Base-by-base conservation (phyloP, 2,888 invertebrate species). In the Netelia fuscicornis region DNA sequence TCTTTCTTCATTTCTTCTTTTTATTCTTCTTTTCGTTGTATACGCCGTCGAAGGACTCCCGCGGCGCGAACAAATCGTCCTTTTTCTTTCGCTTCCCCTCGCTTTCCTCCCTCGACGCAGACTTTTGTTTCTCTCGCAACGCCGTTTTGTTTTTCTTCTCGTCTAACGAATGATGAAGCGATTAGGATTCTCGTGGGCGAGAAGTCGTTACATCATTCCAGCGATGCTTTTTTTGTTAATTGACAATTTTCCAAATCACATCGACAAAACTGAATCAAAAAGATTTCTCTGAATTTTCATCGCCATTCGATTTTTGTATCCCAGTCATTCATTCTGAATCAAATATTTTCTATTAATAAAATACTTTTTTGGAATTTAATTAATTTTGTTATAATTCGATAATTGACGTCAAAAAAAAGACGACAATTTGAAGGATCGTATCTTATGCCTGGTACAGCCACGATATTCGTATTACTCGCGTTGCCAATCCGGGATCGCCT, bases 51-150 rank as follows among this genome's bases (percentile, higher is more conserved):
- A 79, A 71, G 17, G 90, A 91, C 92, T 93, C 93, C 93, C 89
- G 93, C 91, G 90, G 93, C 88, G 93, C 93, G 91, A 91, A 92
- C 93, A 92, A 93, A 93, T 93, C 93, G 92, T 91, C 90, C 91
- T 88, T 89, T 91, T 90, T 89, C 87, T 91, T 84, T 86, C 88
- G 84, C 83, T 77, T 64, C 71, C 81, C 17, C 25, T 72, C 20
- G n/a, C 64, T 25, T 37, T 54, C 71, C 81, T 64, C 80, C 54
- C 80, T 81, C 81, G 76, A 83, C 67, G 58, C 67, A 87, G 84
- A 84, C 88, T 87, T 87, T 85, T 83, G 80, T 87, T 83, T 75
- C 86, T 83, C 78, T 83, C 74, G 52, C 70, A 77, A 30, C 30
- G 0, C 8, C 37, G 52, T 80, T 87, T 87, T 83, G 86, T 82